These are phyloP conservation scores for Tachina fera DNA, from an alignment of 2,888 invertebrate species.

Conservation along the genomic window DNA sequence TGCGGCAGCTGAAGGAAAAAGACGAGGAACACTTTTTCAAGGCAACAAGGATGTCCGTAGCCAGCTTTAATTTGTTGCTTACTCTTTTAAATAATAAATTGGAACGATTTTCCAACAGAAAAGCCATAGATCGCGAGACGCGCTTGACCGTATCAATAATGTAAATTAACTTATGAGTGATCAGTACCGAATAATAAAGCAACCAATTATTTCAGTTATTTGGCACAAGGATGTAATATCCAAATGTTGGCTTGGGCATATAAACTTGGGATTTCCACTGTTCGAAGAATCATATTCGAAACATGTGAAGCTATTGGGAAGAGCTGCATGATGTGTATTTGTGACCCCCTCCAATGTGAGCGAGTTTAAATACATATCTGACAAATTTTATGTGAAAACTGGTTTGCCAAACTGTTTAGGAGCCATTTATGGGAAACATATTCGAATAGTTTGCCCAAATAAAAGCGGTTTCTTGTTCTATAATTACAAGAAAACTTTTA, in stretches of 20 bases:
- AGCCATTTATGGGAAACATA: no score
- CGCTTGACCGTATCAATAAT: neutral
- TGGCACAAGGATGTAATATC: conserved; percentile 3
- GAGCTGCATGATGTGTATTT: neutral
- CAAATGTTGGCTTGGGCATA: conserved; percentile 3
- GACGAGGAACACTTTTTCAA: neutral
- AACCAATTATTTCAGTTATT: neutral
- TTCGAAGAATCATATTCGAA: neutral
- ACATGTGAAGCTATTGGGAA: neutral
- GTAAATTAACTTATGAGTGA: neutral
- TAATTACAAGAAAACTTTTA: conserved; percentile 1
- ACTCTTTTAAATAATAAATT: conserved; percentile 6
- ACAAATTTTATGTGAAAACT: neutral
- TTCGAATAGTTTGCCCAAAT: neutral
- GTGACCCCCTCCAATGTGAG: conserved; percentile 1
- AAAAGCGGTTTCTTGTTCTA: neutral
- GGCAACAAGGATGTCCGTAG: neutral
- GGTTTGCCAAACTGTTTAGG: no score
- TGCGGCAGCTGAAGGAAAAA: neutral
- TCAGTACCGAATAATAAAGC: neutral
- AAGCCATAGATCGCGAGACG: neutral
- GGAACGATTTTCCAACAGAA: conserved; percentile 8
- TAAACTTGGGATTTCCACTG: conserved; percentile 1
- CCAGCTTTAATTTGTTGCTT: neutral
- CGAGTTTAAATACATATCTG: neutral